phyloP scores from a whole-genome alignment of 2,888 invertebrate genomes.

The Drosophila paramelanica region DNA sequence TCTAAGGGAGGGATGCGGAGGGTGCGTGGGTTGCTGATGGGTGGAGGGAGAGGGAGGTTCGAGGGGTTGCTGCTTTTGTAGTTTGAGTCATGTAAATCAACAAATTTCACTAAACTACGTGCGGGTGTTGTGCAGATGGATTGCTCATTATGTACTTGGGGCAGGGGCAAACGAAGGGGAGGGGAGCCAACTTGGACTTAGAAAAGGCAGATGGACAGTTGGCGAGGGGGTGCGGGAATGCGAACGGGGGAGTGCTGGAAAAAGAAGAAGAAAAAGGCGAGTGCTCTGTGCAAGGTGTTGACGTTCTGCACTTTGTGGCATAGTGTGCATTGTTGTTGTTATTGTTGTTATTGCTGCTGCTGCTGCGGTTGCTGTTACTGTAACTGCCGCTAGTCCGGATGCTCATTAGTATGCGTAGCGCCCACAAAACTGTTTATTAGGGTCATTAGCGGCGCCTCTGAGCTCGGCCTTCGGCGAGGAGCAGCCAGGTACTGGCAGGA shows the following conservation, averaged over 20 bases:
- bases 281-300: constrained; percentile 63
- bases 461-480: constrained; percentile 38
- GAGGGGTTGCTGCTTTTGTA: constrained; percentile 9
- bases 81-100: constrained; percentile 69
- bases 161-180: not conserved
- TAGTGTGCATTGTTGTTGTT: constrained; percentile 50
- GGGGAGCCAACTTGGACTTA: constrained; percentile 16
- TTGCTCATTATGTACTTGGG: constrained; percentile 66
- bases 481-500: constrained; percentile 21
- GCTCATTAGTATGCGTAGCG: constrained; percentile 76
- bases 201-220: not conserved
- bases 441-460: constrained; percentile 75
- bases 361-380: constrained; percentile 11
- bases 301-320: constrained; percentile 69
- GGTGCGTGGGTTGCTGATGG: not conserved
- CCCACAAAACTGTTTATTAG: constrained; percentile 78
- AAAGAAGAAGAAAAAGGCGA: not conserved
- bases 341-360: constrained; percentile 20
- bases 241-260: not conserved
- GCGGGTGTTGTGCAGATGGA: constrained; percentile 77
- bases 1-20: not conserved
- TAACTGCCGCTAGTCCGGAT: constrained; percentile 42
- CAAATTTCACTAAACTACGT: constrained; percentile 79
- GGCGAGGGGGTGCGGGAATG: not conserved
- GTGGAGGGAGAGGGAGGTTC: not conserved